Base-by-base conservation (phyloP, 2,888 invertebrate genomes). In the Agonopterix arenella region DNA sequence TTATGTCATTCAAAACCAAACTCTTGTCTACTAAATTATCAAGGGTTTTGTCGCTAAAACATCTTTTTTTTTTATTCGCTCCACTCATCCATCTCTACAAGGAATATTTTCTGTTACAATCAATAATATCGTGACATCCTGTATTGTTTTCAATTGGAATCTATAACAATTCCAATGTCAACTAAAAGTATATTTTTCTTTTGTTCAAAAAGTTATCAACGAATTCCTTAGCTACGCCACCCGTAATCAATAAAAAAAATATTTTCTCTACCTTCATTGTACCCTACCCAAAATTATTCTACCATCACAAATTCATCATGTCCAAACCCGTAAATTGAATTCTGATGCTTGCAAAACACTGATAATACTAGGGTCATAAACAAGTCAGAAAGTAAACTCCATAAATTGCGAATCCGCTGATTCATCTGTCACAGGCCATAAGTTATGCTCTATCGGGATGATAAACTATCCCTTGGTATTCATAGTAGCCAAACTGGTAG, bases 351-450 rank as follows among this genome's bases (percentile, higher is more conserved):
- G 49, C 49, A 51, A 51, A 50, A 57, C 50, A 50, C 47, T 52
- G 49, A 53, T 55, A 54, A 49, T 55, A 51, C 48, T 43, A 48
- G 45, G 46, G 57, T 51, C 58, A 64, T 57, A 64, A 64, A 66
- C 60, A 57, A 62, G 65, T 64, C 65, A 64, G 61, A 66, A 67
- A 72, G 69, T 68, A 61, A 66, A 66, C 63, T 66, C 59, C 66
- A 79, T 81, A 82, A 81, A 82, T 80, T 66, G 57, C 57, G 51
- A 57, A 69, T 68, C 63, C 66, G 75, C 73, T 76, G 73, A 77
- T 71, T 80, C 76, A 70, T 71, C 71, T 69, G 75, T 70, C 73
- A 59, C 57, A 57, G 53, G 45, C 54, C 60, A 65, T 76, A 80
- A 80, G 72, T 80, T 78, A 80, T 73, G 74, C 65, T 60, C 60